These are phyloP conservation scores for Tipula lateralis DNA, from an alignment of 2,888 invertebrate genomes.

Conservation along the genomic window DNA sequence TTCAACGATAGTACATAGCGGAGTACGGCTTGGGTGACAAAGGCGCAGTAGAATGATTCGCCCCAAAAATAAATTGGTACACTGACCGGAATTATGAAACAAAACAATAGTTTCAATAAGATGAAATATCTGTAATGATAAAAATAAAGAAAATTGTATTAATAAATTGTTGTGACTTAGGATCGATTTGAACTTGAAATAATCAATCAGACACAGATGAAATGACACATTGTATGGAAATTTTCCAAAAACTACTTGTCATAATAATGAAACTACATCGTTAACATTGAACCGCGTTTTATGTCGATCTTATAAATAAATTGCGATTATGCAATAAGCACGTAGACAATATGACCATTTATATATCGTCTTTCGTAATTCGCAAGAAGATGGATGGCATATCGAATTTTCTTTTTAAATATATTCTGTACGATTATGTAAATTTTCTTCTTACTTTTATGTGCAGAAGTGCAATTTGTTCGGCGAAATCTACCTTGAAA, in stretches of 20 bases:
- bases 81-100: constrained; percentile 68
- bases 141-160: constrained; percentile 27
- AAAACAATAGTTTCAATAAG: constrained; percentile 59
- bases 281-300: neutral
- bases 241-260: neutral
- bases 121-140: constrained; percentile 57
- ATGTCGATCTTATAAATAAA: too few relatives aligned
- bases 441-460: neutral
- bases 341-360: neutral
- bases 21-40: constrained; percentile 60
- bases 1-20: constrained; percentile 73
- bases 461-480: neutral
- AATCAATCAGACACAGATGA: neutral
- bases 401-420: neutral
- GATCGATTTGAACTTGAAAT: neutral
- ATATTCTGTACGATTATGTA: neutral
- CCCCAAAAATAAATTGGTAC: constrained; percentile 67
- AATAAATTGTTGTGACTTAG: neutral
- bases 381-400: neutral
- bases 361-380: neutral
- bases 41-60: constrained; percentile 62
- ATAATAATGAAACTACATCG: neutral
- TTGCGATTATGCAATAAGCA: neutral
- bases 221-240: neutral
- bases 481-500: constrained; percentile 19